These are phyloP conservation scores for Apotomis turbidana DNA, from an alignment of 2,888 invertebrate genomes.

Conservation along the genomic window DNA sequence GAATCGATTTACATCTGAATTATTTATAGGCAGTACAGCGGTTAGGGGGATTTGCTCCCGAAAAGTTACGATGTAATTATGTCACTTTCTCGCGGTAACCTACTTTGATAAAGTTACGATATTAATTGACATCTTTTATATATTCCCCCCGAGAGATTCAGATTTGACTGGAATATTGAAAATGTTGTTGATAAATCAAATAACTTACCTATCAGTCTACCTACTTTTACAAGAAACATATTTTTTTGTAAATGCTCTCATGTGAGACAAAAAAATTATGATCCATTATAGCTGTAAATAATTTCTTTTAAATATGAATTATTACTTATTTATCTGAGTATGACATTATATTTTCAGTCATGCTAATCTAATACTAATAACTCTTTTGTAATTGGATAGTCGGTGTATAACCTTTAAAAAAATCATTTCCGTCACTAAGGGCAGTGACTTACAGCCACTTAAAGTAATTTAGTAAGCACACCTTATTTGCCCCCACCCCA, in stretches of 20 bases:
- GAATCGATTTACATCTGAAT: constrained; percentile 41
- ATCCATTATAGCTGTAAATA: no score
- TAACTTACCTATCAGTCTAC: no score
- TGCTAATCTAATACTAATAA: no score
- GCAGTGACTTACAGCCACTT: constrained; percentile 27
- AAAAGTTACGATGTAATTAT: constrained; percentile 32
- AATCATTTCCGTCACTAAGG: constrained; percentile 23
- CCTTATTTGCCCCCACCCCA: constrained; percentile 4
- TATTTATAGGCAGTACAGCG: constrained; percentile 35
- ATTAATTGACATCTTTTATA: constrained; percentile 8
- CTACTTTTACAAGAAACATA: no score
- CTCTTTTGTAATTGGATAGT: not conserved
- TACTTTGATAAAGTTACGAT: constrained; percentile 12
- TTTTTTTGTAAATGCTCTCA: no score
- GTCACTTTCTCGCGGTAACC: not conserved
- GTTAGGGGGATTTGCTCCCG: constrained; percentile 16
- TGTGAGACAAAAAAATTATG: no score
- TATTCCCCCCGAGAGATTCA: not conserved
- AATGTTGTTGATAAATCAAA: not conserved
- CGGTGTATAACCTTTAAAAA: not conserved
- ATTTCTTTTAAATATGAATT: no score
- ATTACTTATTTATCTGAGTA: no score
- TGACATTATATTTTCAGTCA: no score
- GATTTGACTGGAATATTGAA: not conserved
- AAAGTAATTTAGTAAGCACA: constrained; percentile 38